Evolutionary conservation across 2,113 vertebrate genomes (phyloP).

Genomic region (Tetrao urogallus): DNA sequence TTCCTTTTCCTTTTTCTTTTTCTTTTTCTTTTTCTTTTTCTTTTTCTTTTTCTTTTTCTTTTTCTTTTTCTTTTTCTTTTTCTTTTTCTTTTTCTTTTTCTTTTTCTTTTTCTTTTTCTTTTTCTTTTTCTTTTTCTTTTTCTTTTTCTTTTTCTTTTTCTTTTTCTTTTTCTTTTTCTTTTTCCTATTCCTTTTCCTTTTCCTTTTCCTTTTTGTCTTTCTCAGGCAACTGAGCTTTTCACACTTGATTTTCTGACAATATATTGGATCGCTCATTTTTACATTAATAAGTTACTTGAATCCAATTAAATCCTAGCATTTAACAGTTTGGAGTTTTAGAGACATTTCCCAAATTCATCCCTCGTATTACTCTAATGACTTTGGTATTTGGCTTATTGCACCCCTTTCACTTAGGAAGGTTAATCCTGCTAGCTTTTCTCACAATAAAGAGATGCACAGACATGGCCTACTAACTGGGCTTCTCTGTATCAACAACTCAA

Average conservation of each 20-base stretch:
- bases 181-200: no score
- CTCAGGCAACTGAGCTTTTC: background rate
- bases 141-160: no score
- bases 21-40: no score
- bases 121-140: no score
- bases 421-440: conserved; percentile 19
- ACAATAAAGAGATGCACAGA: background rate
- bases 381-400: conserved; percentile 28
- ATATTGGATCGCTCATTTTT: background rate
- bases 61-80: no score
- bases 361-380: conserved; percentile 9
- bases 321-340: background rate
- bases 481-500: background rate
- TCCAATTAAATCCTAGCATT: background rate
- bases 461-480: background rate
- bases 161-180: no score
- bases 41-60: no score
- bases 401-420: conserved; percentile 35
- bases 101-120: no score
- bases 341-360: background rate
- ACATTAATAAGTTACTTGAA: conserved; percentile 17
- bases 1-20: no score
- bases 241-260: background rate
- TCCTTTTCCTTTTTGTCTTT: background rate
- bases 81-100: background rate